Evolutionary conservation across 1,140 invertebrate species (phyloP).

Genomic region (Cotesia vestalis): DNA sequence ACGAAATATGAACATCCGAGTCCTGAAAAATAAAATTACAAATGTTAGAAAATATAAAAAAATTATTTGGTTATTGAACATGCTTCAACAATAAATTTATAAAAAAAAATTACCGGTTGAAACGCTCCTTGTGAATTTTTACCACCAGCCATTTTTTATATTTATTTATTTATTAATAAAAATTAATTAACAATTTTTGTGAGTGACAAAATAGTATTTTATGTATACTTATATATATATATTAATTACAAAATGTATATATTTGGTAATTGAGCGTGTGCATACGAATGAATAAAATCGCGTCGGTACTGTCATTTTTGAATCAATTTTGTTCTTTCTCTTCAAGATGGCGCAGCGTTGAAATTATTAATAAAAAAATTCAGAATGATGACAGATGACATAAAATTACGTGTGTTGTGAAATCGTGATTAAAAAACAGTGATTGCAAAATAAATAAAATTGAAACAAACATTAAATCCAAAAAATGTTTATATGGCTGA

Average conservation of each 20-base stretch:
- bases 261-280: not conserved
- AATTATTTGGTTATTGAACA: not conserved
- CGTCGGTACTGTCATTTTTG: too few species aligned
- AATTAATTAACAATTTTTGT: not conserved
- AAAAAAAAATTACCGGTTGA: slow-evolving; percentile 51
- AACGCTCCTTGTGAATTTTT: slow-evolving; percentile 55
- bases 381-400: too few species aligned
- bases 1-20: slow-evolving; percentile 92
- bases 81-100: slow-evolving; percentile 1
- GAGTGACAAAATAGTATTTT: too few species aligned
- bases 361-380: not conserved
- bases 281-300: not conserved
- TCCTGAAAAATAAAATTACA: slow-evolving; percentile 71
- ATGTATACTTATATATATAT: too few species aligned
- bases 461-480: too few species aligned
- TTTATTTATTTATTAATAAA: slow-evolving; percentile 8
- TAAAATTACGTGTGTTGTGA: not conserved
- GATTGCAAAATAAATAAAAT: too few species aligned
- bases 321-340: not conserved
- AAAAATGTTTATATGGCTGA: too few species aligned
- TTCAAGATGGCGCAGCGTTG: slow-evolving; percentile 6
- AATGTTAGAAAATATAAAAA: slow-evolving; percentile 14
- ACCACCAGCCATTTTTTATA: slow-evolving; percentile 52
- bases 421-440: too few species aligned
- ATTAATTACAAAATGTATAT: too few species aligned